These are phyloP conservation scores for Elysia crispata DNA, from an alignment of 2,888 invertebrate species.

Conservation along the genomic window DNA sequence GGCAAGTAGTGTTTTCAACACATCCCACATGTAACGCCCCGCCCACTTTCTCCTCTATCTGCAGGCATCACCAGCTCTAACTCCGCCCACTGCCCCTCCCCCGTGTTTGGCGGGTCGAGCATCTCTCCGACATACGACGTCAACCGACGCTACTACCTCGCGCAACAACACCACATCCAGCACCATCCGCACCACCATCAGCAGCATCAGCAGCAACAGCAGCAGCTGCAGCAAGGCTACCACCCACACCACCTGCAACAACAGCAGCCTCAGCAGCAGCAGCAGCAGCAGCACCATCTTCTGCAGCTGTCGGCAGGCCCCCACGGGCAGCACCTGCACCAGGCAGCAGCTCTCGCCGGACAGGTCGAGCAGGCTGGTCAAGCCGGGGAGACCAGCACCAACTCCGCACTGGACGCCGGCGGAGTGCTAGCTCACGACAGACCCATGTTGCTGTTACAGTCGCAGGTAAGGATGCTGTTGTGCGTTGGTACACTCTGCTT, in stretches of 20 bases:
- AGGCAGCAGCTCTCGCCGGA: constrained; percentile 45
- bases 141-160: constrained; percentile 44
- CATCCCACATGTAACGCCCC: no score
- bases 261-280: constrained; percentile 52
- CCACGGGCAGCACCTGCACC: constrained; percentile 41
- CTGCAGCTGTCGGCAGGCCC: not conserved
- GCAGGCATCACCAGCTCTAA: constrained; percentile 50
- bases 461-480: constrained; percentile 57
- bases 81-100: constrained; percentile 51
- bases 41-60: not conserved
- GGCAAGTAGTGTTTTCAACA: no score
- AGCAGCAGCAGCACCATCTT: not conserved
- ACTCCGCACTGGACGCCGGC: constrained; percentile 33
- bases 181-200: constrained; percentile 47
- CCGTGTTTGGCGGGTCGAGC: constrained; percentile 51
- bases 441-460: constrained; percentile 69
- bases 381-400: no score
- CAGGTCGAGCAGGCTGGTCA: no score
- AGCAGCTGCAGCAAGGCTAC: constrained; percentile 12
- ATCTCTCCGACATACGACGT: constrained; percentile 49
- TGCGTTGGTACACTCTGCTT: no score
- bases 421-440: constrained; percentile 51
- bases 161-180: constrained; percentile 55
- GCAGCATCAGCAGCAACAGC: constrained; percentile 36
- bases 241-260: constrained; percentile 51